Conservation (phyloP, 2,797 vertebrate genomes). For the Lates japonicus region DNA sequence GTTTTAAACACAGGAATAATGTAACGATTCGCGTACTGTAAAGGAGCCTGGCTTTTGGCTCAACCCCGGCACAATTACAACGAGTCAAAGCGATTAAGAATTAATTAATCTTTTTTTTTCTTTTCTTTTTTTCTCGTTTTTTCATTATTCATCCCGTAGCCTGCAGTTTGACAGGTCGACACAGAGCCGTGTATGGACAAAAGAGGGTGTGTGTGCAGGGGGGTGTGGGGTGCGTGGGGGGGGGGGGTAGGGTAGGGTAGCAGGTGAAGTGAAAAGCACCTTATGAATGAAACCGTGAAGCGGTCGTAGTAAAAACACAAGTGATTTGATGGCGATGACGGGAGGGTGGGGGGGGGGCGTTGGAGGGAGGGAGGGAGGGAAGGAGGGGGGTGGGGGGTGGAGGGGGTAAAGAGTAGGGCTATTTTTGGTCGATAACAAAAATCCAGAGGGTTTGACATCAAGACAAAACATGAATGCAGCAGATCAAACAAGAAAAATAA, state of each 20-base stretch:
- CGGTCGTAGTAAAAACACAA: constrained; percentile 89
- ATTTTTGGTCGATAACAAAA: constrained; percentile 82
- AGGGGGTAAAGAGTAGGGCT: constrained; percentile 73
- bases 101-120: constrained; percentile 44
- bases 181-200: constrained; percentile 76
- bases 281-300: constrained; percentile 90
- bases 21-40: constrained; percentile 60
- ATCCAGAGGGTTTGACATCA: constrained; percentile 77
- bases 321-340: constrained; percentile 87
- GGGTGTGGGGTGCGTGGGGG: no score
- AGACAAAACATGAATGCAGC: constrained; percentile 79
- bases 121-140: constrained; percentile 32
- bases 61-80: constrained; percentile 39
- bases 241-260: constrained; percentile 65
- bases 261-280: constrained; percentile 88
- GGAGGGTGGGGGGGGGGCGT: constrained; percentile 55
- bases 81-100: constrained; percentile 48
- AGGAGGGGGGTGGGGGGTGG: constrained; percentile 32
- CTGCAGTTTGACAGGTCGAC: constrained; percentile 63
- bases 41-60: constrained; percentile 21
- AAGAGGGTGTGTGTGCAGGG: constrained; percentile 38
- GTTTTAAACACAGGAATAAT: constrained; percentile 63
- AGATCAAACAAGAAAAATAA: constrained; percentile 66
- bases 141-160: constrained; percentile 45
- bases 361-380: constrained; percentile 13